Base-by-base conservation (phyloP, 2,888 invertebrate genomes). In the Xestia ashworthii region DNA sequence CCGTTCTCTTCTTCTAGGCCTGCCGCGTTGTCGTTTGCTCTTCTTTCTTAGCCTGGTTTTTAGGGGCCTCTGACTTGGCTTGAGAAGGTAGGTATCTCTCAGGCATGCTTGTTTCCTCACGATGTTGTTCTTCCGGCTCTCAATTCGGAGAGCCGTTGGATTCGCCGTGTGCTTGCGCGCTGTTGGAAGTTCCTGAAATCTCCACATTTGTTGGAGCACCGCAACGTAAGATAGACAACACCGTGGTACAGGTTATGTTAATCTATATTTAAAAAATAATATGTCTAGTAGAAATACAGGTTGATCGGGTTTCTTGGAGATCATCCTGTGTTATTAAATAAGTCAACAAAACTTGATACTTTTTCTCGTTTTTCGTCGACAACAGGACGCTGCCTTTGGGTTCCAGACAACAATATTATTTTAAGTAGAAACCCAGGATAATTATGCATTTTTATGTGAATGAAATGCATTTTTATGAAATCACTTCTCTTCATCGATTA, bases 271-370 rank as follows among this genome's bases (percentile, higher is more conserved):
- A 64, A 66, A 55, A 67, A 74, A 65, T 50, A 60, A 58, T 22
- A 58, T 65, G 66, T 19, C n/a, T 53, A 68, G 44, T 16, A 64
- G 76, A 83, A 67, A 84, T 74, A 85, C 87, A 55, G 70, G 88
- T 84, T 86, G 19, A 53, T 72, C 70, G 6, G 60, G 81, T 73
- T 64, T 41, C 22, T 64, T n/a, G 22, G 58, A 55, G 50, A 74
- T 78, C 41, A 48, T n/a, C 25, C 41, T 50, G 70, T 78, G 70
- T 76, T 75, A 75, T 65, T 76, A 76, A 85, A 85, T 72, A 73
- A 83, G 70, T 65, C 44, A 81, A 74, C 53, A 78, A 81, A 82
- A 83, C 69, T 68, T 41, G 48, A 25, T 53, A 12, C 25, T 38
- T 65, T 55, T 69, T 72, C 38, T 71, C 69, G 68, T 68, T 55